phyloP scores from a whole-genome alignment of 1,140 invertebrate species.

The Triops cancriformis region DNA sequence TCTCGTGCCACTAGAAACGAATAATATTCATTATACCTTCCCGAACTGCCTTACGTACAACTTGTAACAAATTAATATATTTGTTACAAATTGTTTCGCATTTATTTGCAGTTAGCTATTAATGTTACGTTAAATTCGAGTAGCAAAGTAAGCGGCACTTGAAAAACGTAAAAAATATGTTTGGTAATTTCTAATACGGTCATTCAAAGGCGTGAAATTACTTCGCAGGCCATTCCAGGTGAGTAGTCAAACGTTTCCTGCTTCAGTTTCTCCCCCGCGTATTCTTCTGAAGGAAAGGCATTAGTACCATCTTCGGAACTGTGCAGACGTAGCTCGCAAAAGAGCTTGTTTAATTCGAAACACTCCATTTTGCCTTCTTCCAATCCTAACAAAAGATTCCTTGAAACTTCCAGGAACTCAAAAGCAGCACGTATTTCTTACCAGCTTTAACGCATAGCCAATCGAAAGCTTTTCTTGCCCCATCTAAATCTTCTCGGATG shows the following conservation, averaged over 20 bases:
- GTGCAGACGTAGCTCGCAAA: conserved; percentile 21
- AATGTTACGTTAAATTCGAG: too few species aligned
- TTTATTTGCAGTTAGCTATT: too few species aligned
- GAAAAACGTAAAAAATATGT: too few species aligned
- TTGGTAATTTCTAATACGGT: too few species aligned
- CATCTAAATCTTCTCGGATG: background rate
- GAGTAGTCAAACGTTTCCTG: conserved; percentile 19
- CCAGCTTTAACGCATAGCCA: background rate
- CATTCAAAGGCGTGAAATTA: background rate
- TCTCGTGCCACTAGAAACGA: conserved; percentile 23
- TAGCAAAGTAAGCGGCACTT: too few species aligned
- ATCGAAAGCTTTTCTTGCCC: conserved; percentile 1
- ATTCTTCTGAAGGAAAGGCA: conserved; percentile 11
- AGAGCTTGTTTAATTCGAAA: conserved; percentile 25
- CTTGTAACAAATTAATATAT: background rate
- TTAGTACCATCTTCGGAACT: conserved; percentile 7
- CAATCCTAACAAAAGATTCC: background rate
- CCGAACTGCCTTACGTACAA: background rate
- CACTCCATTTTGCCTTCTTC: background rate
- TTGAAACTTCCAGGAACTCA: conserved; percentile 14
- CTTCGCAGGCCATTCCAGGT: conserved; percentile 24
- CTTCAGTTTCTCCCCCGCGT: conserved; percentile 18
- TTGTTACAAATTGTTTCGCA: too few species aligned
- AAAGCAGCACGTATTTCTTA: background rate
- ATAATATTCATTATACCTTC: background rate